phyloP scores from a whole-genome alignment of 2,888 invertebrate species.

The Drosophila mercatorum region DNA sequence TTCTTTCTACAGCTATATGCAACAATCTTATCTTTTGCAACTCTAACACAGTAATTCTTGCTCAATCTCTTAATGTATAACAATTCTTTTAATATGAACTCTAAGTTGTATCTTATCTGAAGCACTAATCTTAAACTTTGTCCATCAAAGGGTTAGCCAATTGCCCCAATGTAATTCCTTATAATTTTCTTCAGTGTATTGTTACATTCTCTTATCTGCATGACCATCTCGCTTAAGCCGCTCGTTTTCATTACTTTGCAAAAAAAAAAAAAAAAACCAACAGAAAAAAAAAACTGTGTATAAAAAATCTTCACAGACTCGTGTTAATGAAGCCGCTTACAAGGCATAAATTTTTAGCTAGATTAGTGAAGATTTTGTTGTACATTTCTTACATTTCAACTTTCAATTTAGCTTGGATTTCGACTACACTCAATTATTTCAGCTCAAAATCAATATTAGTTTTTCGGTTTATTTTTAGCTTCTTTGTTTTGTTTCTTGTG shows the following conservation, averaged over 20 bases:
- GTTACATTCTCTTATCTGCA: slow-evolving; percentile 35
- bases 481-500: slow-evolving; percentile 2
- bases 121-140: neutral
- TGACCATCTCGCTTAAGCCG: slow-evolving; percentile 13
- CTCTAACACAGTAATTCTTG: too few species aligned
- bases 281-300: neutral
- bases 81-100: too few species aligned
- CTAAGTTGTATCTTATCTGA: neutral
- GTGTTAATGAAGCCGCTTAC: slow-evolving; percentile 62
- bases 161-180: neutral
- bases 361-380: slow-evolving; percentile 11
- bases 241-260: slow-evolving; percentile 24
- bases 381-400: slow-evolving; percentile 10
- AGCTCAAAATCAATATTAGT: slow-evolving; percentile 58
- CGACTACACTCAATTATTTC: slow-evolving; percentile 25
- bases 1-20: too few species aligned
- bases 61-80: neutral
- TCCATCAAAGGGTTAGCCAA: neutral
- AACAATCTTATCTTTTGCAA: too few species aligned
- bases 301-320: slow-evolving; percentile 25
- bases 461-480: slow-evolving; percentile 20
- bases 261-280: slow-evolving; percentile 12
- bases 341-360: slow-evolving; percentile 31
- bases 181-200: slow-evolving; percentile 18
- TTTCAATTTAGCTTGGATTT: slow-evolving; percentile 14